Base-by-base conservation (phyloP, 1,140 invertebrate species). In the Drosophila malerkotliana region DNA sequence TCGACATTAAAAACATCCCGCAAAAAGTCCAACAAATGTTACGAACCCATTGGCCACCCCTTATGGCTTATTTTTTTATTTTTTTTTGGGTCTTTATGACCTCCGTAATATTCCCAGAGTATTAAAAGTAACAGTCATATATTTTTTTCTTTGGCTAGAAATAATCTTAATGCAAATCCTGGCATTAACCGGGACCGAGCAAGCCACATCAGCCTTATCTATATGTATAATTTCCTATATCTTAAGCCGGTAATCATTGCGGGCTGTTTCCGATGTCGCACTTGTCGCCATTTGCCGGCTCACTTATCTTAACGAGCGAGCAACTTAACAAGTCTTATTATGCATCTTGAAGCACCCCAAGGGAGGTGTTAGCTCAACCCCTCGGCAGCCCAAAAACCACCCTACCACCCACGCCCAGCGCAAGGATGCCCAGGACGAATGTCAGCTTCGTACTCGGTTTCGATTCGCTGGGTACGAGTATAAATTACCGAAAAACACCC, bases 321-420 rank as follows among this genome's bases (percentile, higher is more conserved):
- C 76, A 79, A 89, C 83, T 88, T 88, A 89, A 88, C 83, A 88
- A 89, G 76, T 89, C 83, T 87, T 87, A 82, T 87, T 87, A 87
- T 88, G 82, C 78, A 88, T 63, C 82, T 82, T 64, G 57, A 56
- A 63, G 37, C 58, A 66, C 49, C 82, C 74, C 71, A 56, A 53
- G 83, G 83, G 71, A 88, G 63, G 59, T 56, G 34, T 52, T 41
- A 12, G 28, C 37, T 21, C 24, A 39, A 30, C 21, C 24, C 28
- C 30, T 15, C 41, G 14, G 7, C 41, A 24, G 34, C 69, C 52
- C 45, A 12, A 10, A 21, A 12, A 2, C 30, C 7, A 67, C 45
- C 14, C 32, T 28, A 12, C 14, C 30, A 30, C n/a, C 26, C 72
- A 55, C 32, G 15, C 45, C 26, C n/a, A 26, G 21, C 15, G 37